Evolutionary conservation across 2,888 invertebrate species (phyloP).

Genomic region (Dicyrtomina minuta): DNA sequence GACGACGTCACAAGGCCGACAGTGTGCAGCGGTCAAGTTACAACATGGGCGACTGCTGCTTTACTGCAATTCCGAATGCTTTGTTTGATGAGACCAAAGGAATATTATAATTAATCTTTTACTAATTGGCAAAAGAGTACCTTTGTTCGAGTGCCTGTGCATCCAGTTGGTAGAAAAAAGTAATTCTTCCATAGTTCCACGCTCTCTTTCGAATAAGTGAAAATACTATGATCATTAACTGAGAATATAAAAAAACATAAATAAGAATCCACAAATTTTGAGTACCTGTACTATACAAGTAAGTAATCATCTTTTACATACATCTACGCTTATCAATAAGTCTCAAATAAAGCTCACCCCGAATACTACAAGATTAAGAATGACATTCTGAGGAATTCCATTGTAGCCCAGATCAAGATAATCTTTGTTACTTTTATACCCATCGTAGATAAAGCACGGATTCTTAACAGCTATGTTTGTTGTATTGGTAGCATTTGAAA

Average conservation of each 20-base stretch:
- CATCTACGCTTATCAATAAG: conserved; percentile 6
- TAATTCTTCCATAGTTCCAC: conserved; percentile 91
- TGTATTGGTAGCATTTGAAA: too few relatives aligned
- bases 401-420: too few relatives aligned
- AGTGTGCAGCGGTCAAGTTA: not conserved
- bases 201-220: conserved; percentile 82
- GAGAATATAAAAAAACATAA: conserved; percentile 60
- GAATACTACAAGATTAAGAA: conserved; percentile 80
- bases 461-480: too few relatives aligned
- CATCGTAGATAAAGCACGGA: conserved; percentile 8
- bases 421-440: conserved; percentile 10
- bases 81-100: not conserved
- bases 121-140: too few relatives aligned
- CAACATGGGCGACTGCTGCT: too few relatives aligned
- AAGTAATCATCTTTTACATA: conserved; percentile 8
- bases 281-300: too few relatives aligned
- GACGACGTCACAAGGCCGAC: too few relatives aligned
- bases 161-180: conserved; percentile 78
- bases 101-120: too few relatives aligned
- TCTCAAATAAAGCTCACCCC: conserved; percentile 59
- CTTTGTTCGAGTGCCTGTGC: too few relatives aligned
- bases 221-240: conserved; percentile 72
- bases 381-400: conserved; percentile 89
- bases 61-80: not conserved
- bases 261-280: too few relatives aligned